These are phyloP conservation scores for Leptinotarsa defecta DNA, from an alignment of 1,140 invertebrate genomes.

Conservation along the genomic window DNA sequence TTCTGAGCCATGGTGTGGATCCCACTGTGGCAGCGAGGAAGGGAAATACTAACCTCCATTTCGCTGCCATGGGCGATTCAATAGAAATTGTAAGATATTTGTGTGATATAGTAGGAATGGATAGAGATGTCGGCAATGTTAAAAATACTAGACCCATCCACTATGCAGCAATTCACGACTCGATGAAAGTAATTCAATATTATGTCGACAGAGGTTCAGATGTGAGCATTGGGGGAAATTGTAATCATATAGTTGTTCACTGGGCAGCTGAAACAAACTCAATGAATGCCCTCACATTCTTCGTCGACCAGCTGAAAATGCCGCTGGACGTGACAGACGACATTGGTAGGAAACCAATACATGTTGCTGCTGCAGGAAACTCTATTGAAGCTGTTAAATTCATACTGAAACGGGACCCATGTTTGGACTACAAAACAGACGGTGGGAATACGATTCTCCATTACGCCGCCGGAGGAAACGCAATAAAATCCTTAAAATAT, in stretches of 20 bases:
- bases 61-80: not conserved
- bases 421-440: not conserved
- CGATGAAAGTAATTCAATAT: not conserved
- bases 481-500: not conserved
- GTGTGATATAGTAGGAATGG: not conserved
- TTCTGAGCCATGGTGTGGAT: not conserved
- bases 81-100: not conserved
- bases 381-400: not conserved
- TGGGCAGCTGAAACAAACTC: not conserved
- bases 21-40: not conserved
- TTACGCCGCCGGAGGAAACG: not conserved
- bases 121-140: not conserved
- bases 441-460: not conserved
- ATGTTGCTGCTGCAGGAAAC: not conserved
- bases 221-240: not conserved
- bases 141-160: not conserved
- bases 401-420: not conserved
- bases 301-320: not conserved
- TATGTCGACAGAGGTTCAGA: not conserved
- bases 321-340: not conserved
- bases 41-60: not conserved
- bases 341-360: not conserved
- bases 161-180: not conserved
- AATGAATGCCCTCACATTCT: not conserved
- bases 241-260: not conserved